phyloP scores from a whole-genome alignment of 2,797 vertebrate species.

The Megaceryle alcyon region DNA sequence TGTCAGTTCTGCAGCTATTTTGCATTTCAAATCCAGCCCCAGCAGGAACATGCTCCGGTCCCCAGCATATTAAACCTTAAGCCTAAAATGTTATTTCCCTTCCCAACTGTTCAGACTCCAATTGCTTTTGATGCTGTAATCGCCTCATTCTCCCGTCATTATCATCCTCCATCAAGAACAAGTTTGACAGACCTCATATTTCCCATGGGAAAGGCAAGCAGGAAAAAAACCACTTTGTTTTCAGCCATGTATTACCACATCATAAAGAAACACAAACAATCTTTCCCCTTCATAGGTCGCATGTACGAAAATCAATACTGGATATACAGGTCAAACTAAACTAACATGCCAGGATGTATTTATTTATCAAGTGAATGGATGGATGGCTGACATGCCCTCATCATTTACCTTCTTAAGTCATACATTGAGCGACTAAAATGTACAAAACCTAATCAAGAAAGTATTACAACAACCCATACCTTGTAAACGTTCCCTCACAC shows the following conservation, averaged over 20 bases:
- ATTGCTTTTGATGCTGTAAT: constrained; percentile 12
- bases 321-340: constrained; percentile 27
- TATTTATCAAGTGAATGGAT: background rate
- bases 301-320: constrained; percentile 18
- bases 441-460: background rate
- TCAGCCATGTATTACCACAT: background rate
- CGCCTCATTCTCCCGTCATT: background rate
- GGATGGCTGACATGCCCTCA: background rate
- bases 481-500: background rate
- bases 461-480: background rate
- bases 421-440: background rate
- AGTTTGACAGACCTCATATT: constrained; percentile 1
- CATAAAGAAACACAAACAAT: constrained; percentile 6
- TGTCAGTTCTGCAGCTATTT: background rate
- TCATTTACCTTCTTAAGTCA: background rate
- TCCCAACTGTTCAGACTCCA: background rate
- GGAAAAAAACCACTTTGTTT: background rate
- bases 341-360: background rate
- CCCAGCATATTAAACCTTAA: background rate
- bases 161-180: constrained; percentile 13
- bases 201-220: constrained; percentile 40
- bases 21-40: background rate
- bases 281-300: background rate
- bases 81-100: background rate
- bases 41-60: background rate